A percentile compares a stretch with the other conserved stretches of the same genome.
phyloP scores from a whole-genome alignment of 2,888 invertebrate genomes.

The Anthrax anthrax region DNA sequence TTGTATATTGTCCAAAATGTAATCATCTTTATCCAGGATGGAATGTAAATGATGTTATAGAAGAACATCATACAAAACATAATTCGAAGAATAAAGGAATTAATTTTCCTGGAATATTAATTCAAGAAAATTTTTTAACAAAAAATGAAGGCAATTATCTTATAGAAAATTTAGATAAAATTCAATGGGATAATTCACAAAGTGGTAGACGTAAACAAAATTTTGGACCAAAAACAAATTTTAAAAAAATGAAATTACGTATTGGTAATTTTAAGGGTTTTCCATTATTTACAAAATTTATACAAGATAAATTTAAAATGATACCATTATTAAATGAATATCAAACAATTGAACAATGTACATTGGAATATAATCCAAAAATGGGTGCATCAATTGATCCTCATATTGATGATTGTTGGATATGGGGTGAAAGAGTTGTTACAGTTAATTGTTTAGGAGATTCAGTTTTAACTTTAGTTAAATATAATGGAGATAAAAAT shows the following conservation, averaged over 20 bases:
- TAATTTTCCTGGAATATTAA: constrained; percentile 51
- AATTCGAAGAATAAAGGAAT: constrained; percentile 12
- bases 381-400: constrained; percentile 93
- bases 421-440: constrained; percentile 96
- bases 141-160: constrained; percentile 51
- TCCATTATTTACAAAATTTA: constrained; percentile 60
- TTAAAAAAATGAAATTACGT: constrained; percentile 78
- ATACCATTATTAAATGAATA: constrained; percentile 51
- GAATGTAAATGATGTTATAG: constrained; percentile 41
- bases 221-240: constrained; percentile 96
- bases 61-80: constrained; percentile 1
- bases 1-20: constrained; percentile 64
- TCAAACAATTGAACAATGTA: constrained; percentile 86
- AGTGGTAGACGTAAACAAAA: constrained; percentile 95
- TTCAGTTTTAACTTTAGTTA: constrained; percentile 66
- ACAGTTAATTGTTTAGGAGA: constrained; percentile 78
- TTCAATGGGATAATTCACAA: constrained; percentile 84
- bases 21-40: constrained; percentile 62
- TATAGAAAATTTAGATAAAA: constrained; percentile 53
- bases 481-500: constrained; percentile 17
- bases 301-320: constrained; percentile 58
- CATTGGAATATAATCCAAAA: constrained; percentile 76
- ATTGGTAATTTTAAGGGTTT: constrained; percentile 73
- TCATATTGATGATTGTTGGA: constrained; percentile 97
- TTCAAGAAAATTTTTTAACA: constrained; percentile 58